phyloP scores from a whole-genome alignment of 2,888 invertebrate species.

The Acrobeloides nanus region DNA sequence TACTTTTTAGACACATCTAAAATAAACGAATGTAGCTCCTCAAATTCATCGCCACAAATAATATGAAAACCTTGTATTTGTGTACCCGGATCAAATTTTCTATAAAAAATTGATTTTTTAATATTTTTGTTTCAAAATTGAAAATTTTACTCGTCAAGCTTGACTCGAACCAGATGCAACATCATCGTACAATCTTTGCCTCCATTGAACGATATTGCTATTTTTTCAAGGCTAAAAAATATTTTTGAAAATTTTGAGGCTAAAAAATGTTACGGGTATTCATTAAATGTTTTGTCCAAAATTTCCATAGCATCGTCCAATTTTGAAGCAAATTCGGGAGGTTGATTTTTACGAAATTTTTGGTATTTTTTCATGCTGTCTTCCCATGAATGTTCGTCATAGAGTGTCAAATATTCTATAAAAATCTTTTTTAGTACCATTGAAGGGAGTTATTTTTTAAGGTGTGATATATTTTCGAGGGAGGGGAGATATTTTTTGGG shows the following conservation, averaged over 20 bases:
- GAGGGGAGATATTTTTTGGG: too few species aligned
- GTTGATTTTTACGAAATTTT: conserved; percentile 11
- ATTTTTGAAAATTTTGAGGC: not conserved
- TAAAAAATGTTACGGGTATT: conserved; percentile 30
- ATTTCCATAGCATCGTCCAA: conserved; percentile 51
- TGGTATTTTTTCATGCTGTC: conserved; percentile 45
- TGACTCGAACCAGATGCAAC: conserved; percentile 63
- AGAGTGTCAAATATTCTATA: conserved; percentile 57
- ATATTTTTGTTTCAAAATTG: conserved; percentile 2
- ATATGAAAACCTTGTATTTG: conserved; percentile 70
- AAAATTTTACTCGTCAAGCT: conserved; percentile 34
- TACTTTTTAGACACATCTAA: conserved; percentile 55
- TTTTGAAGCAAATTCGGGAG: conserved; percentile 31
- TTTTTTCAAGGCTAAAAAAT: conserved; percentile 64
- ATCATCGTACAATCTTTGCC: conserved; percentile 96
- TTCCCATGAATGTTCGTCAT: conserved; percentile 55
- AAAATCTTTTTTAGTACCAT: conserved; percentile 27
- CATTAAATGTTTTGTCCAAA: conserved; percentile 53
- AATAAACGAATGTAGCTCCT: conserved; percentile 76
- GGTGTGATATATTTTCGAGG: too few species aligned
- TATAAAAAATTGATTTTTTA: conserved; percentile 12
- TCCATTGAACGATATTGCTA: conserved; percentile 89
- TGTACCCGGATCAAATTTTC: conserved; percentile 35
- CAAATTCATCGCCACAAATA: conserved; percentile 71
- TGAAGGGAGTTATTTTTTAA: too few species aligned